phyloP scores from a whole-genome alignment of 2,797 vertebrate genomes.

The Brachyrhaphis roseni region DNA sequence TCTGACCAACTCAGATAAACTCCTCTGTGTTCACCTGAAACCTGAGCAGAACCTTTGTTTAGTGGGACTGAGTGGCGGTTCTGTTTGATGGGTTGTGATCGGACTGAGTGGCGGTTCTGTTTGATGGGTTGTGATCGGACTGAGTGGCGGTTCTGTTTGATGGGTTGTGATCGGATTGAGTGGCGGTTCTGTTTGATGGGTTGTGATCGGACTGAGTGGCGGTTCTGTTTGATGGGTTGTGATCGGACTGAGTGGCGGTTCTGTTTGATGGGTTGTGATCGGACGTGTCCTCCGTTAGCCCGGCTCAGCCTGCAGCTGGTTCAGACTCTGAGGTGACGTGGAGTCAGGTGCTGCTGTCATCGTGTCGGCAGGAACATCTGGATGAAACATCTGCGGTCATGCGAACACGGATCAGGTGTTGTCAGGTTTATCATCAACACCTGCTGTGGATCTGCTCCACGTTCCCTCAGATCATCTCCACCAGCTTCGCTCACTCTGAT shows the following conservation, averaged over 20 bases:
- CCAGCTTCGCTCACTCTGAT: neutral
- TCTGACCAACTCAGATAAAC: neutral
- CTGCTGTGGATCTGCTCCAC: neutral
- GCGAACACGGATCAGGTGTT: slow-evolving; percentile 13
- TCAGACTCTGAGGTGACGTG: slow-evolving; percentile 38
- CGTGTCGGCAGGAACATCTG: slow-evolving; percentile 57
- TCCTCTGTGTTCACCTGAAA: neutral
- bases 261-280: neutral
- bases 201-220: no score
- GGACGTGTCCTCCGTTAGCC: neutral
- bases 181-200: neutral
- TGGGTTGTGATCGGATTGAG: no score
- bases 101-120: neutral
- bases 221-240: neutral
- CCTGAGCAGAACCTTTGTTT: neutral
- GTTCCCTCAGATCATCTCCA: neutral
- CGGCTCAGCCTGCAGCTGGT: neutral
- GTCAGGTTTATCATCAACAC: neutral
- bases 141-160: neutral
- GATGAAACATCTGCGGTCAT: slow-evolving; percentile 44
- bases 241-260: no score
- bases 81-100: neutral
- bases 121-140: neutral
- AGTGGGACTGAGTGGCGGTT: neutral
- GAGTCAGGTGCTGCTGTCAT: slow-evolving; percentile 64